Percentiles rank a stretch among this genome's conserved stretches.
Evolutionary conservation across 2,797 vertebrate genomes (phyloP).

Genomic region (Sphaeramia orbicularis): DNA sequence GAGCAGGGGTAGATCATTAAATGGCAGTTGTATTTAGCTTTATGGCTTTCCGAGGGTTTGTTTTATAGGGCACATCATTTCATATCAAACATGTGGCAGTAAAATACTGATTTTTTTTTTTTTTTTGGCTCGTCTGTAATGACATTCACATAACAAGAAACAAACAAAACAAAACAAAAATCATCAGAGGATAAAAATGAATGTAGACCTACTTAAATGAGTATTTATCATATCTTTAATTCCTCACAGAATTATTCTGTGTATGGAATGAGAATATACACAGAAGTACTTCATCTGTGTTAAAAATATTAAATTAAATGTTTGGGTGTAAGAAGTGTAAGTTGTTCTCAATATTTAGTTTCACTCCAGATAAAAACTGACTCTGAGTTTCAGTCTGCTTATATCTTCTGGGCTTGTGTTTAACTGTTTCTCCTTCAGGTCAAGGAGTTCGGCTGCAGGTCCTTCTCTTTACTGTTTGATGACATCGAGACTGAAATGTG

Average conservation of each 20-base stretch:
- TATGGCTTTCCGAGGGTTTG: conserved; percentile 33
- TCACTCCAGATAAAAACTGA: neutral
- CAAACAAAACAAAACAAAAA: no score
- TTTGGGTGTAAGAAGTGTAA: no score
- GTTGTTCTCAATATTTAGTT: no score
- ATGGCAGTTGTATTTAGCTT: conserved; percentile 22
- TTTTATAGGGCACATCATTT: conserved; percentile 1
- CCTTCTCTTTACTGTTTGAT: conserved; percentile 97
- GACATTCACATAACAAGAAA: no score
- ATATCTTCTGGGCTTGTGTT: neutral
- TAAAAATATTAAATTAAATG: no score
- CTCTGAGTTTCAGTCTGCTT: neutral
- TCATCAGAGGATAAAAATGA: no score
- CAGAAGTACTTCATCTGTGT: no score
- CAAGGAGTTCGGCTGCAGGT: conserved; percentile 93
- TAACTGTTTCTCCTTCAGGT: conserved; percentile 81
- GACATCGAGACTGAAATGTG: conserved; percentile 99
- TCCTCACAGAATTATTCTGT: no score
- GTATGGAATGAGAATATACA: no score
- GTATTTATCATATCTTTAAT: no score
- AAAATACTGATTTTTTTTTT: neutral
- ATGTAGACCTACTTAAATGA: no score
- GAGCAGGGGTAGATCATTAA: conserved; percentile 17
- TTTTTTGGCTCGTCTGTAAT: no score
- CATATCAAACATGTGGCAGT: conserved; percentile 12